Conservation (phyloP, 2,888 invertebrate genomes). For the Tenthredo scrophulariae region DNA sequence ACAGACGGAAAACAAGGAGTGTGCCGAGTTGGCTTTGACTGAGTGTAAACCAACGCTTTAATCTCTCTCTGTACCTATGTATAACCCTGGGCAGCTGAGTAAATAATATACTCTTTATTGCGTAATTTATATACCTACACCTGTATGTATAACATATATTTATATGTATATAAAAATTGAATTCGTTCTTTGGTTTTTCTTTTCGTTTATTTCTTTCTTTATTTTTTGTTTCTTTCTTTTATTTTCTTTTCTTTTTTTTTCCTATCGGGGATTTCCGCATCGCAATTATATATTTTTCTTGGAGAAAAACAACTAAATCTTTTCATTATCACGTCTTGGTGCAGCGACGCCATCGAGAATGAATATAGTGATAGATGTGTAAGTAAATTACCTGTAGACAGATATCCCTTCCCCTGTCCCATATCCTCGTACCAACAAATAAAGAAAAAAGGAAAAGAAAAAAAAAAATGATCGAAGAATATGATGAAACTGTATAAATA, state of each 20-base stretch:
- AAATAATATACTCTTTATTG: too few relatives aligned
- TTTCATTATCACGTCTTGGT: neutral
- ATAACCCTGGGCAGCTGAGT: too few relatives aligned
- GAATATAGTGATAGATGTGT: slow-evolving; percentile 16
- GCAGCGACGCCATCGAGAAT: neutral
- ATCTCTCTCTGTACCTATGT: too few relatives aligned
- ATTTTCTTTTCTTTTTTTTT: too few relatives aligned
- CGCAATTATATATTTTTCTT: neutral
- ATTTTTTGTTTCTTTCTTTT: too few relatives aligned
- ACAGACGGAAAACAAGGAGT: too few relatives aligned
- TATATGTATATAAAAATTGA: neutral
- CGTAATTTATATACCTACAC: too few relatives aligned
- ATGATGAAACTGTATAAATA: neutral
- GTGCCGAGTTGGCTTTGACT: too few relatives aligned
- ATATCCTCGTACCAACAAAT: neutral
- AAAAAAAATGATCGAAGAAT: neutral
- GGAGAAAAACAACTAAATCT: neutral
- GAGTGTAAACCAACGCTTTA: too few relatives aligned
- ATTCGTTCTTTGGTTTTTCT: too few relatives aligned
- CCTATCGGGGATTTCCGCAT: neutral
- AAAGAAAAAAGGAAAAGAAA: neutral
- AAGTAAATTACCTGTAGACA: slow-evolving; percentile 4
- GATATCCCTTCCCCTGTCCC: neutral
- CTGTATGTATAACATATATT: neutral
- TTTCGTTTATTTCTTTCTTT: too few relatives aligned